Base-by-base conservation (phyloP, 53 echinoderm and acorn worm species). In the Patiria pectinifera region DNA sequence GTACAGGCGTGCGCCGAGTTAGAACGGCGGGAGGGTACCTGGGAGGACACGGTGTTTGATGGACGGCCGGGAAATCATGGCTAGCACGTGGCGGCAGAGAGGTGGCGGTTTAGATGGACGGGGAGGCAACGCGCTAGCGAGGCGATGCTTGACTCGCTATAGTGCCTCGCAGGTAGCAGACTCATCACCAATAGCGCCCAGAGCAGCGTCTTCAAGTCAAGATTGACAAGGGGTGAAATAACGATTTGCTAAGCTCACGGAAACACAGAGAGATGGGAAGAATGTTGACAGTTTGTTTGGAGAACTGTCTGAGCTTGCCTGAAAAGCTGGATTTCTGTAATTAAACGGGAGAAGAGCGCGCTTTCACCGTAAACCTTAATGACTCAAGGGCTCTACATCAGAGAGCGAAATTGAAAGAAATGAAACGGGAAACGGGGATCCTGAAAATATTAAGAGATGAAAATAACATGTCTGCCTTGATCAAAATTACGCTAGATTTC, bases 71-170 rank as follows among this genome's bases (percentile, higher is more conserved):
- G 90, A 90, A 90, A 90, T 90, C 45, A 81, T 46, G 80, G 90
- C 47, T n/a, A 81, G 77, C 90, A 81, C 90, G 90, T 81, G 90
- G 90, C 90, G 90, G 90, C 90, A 81, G 81, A 7, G 66, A 90
- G 90, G 90, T 90, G 90, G 90, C 69, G 90, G 81, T 48, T 63
- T 24, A 66, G 26, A 80, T 12, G 77, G 81, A 90, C 80, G 90
- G 62, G 45, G 70, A 70, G 70, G 74, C 18, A 21, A 66, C 3
- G 66, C 66, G 14, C 3, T 14, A 14, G 19, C 60, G 60, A 60
- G 8, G 60, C 60, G 66, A 18, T 66, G 66, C 15, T 66, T 11
- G 66, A 18, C 66, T 66, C 66, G 66, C 8, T 60, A 66, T 18
- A 66, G 66, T 66, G 83, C 62, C 62, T 83, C 61, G 83, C 61